These are phyloP conservation scores for Myzus persicae DNA, from an alignment of 1,140 invertebrate species.

Conservation along the genomic window DNA sequence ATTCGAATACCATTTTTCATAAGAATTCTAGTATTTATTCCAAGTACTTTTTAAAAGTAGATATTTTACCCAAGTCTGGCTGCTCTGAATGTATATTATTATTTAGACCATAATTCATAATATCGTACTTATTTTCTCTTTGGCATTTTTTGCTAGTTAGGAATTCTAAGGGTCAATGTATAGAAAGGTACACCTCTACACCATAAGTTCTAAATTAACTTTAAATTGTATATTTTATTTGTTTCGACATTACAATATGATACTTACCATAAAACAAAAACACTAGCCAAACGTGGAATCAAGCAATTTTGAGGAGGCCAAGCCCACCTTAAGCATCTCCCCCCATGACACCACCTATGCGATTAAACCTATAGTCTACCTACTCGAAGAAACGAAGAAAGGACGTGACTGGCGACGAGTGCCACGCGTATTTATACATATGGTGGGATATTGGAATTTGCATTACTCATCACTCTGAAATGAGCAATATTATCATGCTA, in stretches of 20 bases:
- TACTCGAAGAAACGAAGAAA: not conserved
- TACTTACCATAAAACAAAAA: not conserved
- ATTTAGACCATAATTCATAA: not conserved
- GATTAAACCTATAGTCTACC: not conserved
- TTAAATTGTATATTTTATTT: not conserved
- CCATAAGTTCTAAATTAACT: not conserved
- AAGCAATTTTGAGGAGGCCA: not conserved
- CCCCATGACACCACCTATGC: not conserved
- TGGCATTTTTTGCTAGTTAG: not conserved
- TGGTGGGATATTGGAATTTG: conserved; percentile 14
- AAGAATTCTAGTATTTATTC: too few species aligned
- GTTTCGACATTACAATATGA: not conserved
- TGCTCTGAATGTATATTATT: not conserved
- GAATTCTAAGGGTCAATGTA: not conserved
- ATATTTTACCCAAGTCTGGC: too few species aligned
- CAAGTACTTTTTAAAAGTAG: too few species aligned
- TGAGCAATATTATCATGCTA: not conserved
- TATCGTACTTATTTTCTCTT: not conserved
- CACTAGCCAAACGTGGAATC: not conserved
- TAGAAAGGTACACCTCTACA: too few species aligned
- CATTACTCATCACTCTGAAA: conserved; percentile 18
- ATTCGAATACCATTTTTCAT: too few species aligned
- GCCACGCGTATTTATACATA: not conserved
- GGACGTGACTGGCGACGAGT: not conserved
- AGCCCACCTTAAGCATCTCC: not conserved